These are phyloP conservation scores for Diadema setosum DNA, from an alignment of 35 echinoderm and acorn worm genomes.

Conservation along the genomic window DNA sequence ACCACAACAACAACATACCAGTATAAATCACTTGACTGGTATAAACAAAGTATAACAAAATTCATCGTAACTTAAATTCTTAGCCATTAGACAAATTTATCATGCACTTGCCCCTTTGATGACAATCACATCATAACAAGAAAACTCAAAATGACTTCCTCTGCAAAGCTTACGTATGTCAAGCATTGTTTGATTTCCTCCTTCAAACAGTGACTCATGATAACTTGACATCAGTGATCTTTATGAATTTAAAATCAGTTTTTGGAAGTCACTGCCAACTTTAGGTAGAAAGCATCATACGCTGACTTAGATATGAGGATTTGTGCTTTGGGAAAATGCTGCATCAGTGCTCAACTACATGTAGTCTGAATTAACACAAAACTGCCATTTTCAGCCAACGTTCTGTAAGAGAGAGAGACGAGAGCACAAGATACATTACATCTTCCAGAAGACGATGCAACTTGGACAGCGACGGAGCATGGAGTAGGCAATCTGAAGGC, in stretches of 20 bases:
- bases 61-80: not conserved
- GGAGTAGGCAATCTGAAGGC: not conserved
- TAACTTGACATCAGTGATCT: no score
- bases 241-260: not conserved
- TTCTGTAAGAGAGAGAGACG: not conserved
- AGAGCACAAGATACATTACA: not conserved
- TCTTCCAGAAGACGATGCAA: conserved; percentile 16
- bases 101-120: not conserved
- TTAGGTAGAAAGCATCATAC: not conserved
- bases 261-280: not conserved
- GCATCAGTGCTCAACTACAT: not conserved
- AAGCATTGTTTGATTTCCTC: no score
- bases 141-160: not conserved
- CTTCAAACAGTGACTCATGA: no score
- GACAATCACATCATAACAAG: not conserved
- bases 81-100: not conserved
- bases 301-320: not conserved
- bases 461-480: not conserved
- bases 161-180: no score
- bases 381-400: not conserved
- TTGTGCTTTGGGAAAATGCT: not conserved
- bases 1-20: not conserved
- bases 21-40: not conserved
- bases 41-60: not conserved
- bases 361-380: not conserved